Base-by-base conservation (phyloP, 1,140 invertebrate species). In the Dendrolimus punctatus region DNA sequence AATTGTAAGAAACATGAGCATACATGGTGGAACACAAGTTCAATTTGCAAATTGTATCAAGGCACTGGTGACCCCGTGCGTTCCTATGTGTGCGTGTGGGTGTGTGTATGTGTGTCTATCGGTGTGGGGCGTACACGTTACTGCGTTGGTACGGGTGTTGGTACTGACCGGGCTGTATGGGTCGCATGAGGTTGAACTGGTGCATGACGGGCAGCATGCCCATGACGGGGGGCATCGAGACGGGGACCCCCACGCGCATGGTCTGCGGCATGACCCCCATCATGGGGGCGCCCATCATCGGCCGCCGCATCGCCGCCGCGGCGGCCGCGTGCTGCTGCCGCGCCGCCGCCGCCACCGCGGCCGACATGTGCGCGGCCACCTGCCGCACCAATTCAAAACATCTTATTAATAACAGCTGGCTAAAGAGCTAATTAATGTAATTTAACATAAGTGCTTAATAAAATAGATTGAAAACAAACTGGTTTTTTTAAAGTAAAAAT, bases 161-260 rank as follows among this genome's bases (percentile, higher is more conserved):
- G 68, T 73, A 85, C 81, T 82, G 79, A 85, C 81, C 81, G 73
- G 81, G 81, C 68, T 82, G 79, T 47, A 83, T 90, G 67, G 91
- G 93, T 75, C 93, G 90, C 89, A 94, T 89, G 88, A 95, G 92
- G 88, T 93, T 91, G 62, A 93, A 89, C 62, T 92, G 91, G 62
- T 92, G 91, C 64, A 92, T 92, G 56, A 90, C 91, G 42, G 91
- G 86, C 47, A 91, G 88, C 89, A 93, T 91, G 51, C 55, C 64
- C 65, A 69, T 75, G 60, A 72, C 72, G 46, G 66, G 67, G 62
- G 71, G 66, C 70, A 84, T 72, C 46, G 80, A 79, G 54, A 88
- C 76, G 51, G 78, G 83, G 76, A 87, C 85, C 68, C 73, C 73
- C 57, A 82, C 71, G 56, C 76, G 74, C 60, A 76, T 58, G 73